A percentile compares a stretch with the other conserved stretches of the same genome.
Evolutionary conservation across 2,797 vertebrate species (phyloP).

Genomic region (Acestrorhynchus altus): DNA sequence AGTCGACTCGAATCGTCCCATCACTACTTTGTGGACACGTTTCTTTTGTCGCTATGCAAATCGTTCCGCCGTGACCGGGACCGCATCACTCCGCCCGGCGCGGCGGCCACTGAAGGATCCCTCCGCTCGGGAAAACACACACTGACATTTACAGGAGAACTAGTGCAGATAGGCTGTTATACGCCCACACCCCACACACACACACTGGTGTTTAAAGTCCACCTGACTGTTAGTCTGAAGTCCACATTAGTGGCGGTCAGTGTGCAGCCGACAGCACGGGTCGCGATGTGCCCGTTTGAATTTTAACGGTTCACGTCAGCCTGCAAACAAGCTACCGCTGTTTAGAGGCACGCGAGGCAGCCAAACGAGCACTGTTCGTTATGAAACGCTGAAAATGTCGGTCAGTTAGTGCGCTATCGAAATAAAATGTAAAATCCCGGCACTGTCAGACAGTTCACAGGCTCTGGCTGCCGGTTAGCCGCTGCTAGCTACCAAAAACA

Average conservation of each 20-base stretch:
- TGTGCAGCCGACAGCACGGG: background rate
- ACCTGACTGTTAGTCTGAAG: background rate
- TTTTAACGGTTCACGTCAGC: background rate
- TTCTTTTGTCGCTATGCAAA: slow-evolving; percentile 73
- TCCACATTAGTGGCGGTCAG: background rate
- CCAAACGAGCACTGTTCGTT: background rate
- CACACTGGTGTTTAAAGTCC: background rate
- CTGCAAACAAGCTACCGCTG: background rate
- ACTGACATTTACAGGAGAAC: slow-evolving; percentile 43
- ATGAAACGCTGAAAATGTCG: too few relatives aligned
- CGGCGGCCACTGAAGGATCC: slow-evolving; percentile 62
- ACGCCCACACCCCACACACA: background rate
- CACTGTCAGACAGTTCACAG: slow-evolving; percentile 18
- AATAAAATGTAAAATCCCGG: background rate
- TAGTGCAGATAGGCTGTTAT: slow-evolving; percentile 22
- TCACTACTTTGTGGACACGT: slow-evolving; percentile 51
- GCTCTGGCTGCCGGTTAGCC: background rate
- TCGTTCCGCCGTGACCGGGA: slow-evolving; percentile 74
- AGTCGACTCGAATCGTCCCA: background rate
- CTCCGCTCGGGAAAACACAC: slow-evolving; percentile 73
- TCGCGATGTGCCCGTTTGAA: background rate
- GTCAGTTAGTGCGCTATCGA: background rate
- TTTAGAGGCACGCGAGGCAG: background rate
- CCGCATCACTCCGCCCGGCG: slow-evolving; percentile 69
- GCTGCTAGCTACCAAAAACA: too few relatives aligned